A percentile compares a stretch with the other conserved stretches of the same genome.
Conservation (phyloP, 2,113 vertebrate genomes). For the Egretta garzetta region DNA sequence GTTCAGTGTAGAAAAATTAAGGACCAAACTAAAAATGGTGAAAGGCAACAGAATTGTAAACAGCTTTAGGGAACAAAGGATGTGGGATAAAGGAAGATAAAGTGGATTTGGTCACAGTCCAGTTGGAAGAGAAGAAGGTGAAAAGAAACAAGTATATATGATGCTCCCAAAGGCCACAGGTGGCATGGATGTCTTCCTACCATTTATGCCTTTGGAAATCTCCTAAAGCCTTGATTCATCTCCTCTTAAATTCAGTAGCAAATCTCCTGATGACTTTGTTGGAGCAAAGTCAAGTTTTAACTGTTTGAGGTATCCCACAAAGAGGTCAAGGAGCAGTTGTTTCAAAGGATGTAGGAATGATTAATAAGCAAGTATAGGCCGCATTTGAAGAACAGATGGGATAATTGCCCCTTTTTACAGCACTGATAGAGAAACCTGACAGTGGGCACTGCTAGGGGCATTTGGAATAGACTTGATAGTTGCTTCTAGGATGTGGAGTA, state of each 20-base stretch:
- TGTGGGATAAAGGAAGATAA: neutral
- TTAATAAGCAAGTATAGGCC: neutral
- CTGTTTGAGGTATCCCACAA: neutral
- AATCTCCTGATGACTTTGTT: neutral
- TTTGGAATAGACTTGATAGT: neutral
- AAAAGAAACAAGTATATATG: neutral
- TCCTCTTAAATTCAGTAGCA: neutral
- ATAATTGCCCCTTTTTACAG: neutral
- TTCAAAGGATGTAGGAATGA: neutral
- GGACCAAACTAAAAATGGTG: neutral
- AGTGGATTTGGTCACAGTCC: neutral
- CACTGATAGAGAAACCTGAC: neutral
- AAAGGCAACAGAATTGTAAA: neutral
- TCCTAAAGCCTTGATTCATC: neutral
- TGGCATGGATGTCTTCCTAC: neutral
- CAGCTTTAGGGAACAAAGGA: neutral
- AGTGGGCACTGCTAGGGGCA: neutral
- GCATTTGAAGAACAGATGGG: neutral
- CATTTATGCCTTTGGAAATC: neutral
- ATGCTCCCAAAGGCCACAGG: neutral
- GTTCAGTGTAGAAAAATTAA: conserved; percentile 5
- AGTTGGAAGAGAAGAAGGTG: neutral
- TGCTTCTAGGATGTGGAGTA: neutral
- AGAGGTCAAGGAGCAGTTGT: neutral
- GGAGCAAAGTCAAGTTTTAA: neutral